These are phyloP conservation scores for Hesperophylax magnus DNA, from an alignment of 1,140 invertebrate genomes.

Conservation along the genomic window DNA sequence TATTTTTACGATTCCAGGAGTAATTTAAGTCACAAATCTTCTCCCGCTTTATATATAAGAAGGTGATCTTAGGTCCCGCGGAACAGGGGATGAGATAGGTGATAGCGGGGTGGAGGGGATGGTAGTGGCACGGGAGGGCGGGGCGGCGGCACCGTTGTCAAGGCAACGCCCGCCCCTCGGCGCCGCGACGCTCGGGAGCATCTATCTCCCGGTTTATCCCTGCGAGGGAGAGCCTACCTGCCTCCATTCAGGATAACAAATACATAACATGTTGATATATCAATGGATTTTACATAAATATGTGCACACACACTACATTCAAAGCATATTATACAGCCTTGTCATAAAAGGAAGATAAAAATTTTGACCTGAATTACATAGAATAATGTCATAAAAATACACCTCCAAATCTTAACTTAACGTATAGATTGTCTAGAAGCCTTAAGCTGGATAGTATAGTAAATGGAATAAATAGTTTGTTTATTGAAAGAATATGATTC, in stretches of 20 bases:
- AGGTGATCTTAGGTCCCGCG: neutral
- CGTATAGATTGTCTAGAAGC: too few species aligned
- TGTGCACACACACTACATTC: too few species aligned
- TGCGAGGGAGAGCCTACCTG: neutral
- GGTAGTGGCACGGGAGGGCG: neutral
- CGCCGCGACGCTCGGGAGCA: neutral
- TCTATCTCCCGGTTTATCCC: neutral
- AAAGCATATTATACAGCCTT: too few species aligned
- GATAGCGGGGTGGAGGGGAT: neutral
- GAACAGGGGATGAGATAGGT: neutral
- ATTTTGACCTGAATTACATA: too few species aligned
- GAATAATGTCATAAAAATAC: too few species aligned
- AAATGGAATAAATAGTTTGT: too few species aligned
- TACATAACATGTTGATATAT: neutral
- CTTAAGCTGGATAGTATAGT: too few species aligned
- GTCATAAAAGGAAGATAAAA: too few species aligned
- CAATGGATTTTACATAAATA: too few species aligned
- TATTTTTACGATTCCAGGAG: neutral
- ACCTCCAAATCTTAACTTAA: too few species aligned
- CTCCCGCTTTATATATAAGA: neutral
- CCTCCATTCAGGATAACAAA: neutral
- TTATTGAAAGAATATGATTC: too few species aligned
- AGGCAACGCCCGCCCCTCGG: conserved; percentile 18
- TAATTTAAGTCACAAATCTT: conserved; percentile 6
- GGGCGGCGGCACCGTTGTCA: conserved; percentile 35